A percentile compares a stretch with the other conserved stretches of the same genome.
phyloP scores from a whole-genome alignment of 2,888 invertebrate species.

The Eugnorisma glareosa region DNA sequence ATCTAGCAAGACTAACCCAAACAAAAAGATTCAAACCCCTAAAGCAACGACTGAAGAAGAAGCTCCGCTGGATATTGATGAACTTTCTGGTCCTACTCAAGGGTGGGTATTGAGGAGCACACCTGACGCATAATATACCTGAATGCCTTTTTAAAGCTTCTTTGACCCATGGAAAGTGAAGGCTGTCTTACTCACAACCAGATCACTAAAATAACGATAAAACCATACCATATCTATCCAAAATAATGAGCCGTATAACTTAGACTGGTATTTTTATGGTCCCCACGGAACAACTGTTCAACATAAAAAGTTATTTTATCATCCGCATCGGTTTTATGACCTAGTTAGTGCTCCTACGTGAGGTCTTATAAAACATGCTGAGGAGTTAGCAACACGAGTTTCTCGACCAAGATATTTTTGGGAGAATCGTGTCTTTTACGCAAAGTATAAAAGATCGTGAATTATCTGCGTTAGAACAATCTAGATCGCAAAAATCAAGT shows the following conservation, averaged over 20 bases:
- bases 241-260: conserved; percentile 50
- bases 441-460: not conserved
- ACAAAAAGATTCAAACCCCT: too few species aligned
- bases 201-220: conserved; percentile 55
- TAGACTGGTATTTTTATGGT: conserved; percentile 56
- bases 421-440: not conserved
- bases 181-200: conserved; percentile 15
- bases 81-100: too few species aligned
- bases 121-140: not conserved
- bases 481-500: not conserved
- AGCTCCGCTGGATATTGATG: not conserved
- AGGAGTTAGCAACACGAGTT: conserved; percentile 13
- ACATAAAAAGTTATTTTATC: conserved; percentile 59
- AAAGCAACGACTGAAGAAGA: not conserved
- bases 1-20: not conserved
- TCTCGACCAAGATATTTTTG: conserved; percentile 12
- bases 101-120: not conserved
- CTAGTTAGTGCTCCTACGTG: conserved; percentile 53
- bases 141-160: not conserved
- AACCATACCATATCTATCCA: conserved; percentile 35
- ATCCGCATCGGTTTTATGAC: conserved; percentile 55
- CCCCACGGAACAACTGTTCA: conserved; percentile 47
- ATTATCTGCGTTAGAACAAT: not conserved
- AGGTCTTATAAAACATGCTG: conserved; percentile 34
- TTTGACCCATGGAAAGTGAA: conserved; percentile 7